A percentile compares a stretch with the other conserved stretches of the same genome.
These are phyloP conservation scores for Eudyptes chrysolophus DNA, from an alignment of 2,113 vertebrate genomes.

Conservation along the genomic window DNA sequence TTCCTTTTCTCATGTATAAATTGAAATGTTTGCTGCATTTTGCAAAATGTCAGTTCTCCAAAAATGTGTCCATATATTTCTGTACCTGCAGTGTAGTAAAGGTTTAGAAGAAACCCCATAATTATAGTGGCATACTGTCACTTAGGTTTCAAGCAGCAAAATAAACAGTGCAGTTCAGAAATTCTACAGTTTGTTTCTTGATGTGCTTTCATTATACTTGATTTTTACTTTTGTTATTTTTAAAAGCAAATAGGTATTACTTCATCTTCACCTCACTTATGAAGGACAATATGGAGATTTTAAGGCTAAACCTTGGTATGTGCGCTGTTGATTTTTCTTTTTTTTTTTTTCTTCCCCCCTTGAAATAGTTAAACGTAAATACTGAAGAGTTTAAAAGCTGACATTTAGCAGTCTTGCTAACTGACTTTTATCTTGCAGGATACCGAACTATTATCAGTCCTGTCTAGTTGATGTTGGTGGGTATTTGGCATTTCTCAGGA, in stretches of 20 bases:
- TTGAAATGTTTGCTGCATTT: conserved; percentile 86
- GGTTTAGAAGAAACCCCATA: conserved; percentile 79
- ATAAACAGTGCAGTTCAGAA: conserved; percentile 88
- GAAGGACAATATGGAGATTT: background rate
- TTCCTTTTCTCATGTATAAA: conserved; percentile 85
- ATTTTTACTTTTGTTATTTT: conserved; percentile 11
- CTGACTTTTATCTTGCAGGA: background rate
- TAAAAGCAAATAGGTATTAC: background rate
- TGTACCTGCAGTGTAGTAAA: conserved; percentile 86
- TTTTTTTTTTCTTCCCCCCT: background rate
- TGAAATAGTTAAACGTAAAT: background rate
- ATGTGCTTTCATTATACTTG: conserved; percentile 63
- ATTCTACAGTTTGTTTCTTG: conserved; percentile 80
- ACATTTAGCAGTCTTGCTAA: background rate
- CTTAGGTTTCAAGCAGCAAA: conserved; percentile 87
- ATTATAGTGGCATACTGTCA: conserved; percentile 82
- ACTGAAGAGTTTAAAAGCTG: background rate
- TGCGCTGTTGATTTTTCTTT: background rate
- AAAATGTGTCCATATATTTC: conserved; percentile 83
- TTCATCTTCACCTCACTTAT: background rate
- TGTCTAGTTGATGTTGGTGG: background rate
- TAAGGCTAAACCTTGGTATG: background rate
- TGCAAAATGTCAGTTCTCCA: conserved; percentile 83
- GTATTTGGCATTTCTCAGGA: background rate
- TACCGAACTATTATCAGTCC: background rate